Base-by-base conservation (phyloP, 37 sponge, comb jelly and placozoan species). In the Ephydatia muelleri region DNA sequence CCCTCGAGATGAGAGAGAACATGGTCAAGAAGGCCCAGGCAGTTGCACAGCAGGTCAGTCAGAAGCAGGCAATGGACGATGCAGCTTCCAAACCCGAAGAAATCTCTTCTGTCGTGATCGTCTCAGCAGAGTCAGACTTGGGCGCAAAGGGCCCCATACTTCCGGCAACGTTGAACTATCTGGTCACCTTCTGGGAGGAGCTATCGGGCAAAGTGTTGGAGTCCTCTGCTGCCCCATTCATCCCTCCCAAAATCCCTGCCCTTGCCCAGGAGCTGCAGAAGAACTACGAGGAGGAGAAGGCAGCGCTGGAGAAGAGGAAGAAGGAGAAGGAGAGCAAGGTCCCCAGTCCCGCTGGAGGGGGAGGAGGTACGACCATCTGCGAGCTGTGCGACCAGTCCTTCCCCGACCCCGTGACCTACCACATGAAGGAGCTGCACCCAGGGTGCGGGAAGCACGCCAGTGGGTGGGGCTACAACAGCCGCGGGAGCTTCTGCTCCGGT, bases 401-500 rank as follows among this genome's bases (percentile, higher is more conserved):
- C 75, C 86, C 92, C 16, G 88, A 91, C 73, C 99, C 99, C 5
- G 96, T 98, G 27, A 98, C 99, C 40, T 98, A 96, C 71, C 99
- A 98, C 91, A 98, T 98, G 99, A 92, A 92, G 73, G 82, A 89
- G 23, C 49, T 73, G 31, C 99, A 98, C 69, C 93, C 92, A 3
- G 99, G 99, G 11, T 98, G 99, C 83, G 89, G 92, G 70, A 85
- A 85, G 38, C 91, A 90, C 72, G 95, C 96, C 80, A 92, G 87
- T 80, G 99, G 99, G 22, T 93, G 91, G 96, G 99, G 99, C 67
- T 98, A 98, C 93, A 98, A 98, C 87, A 92, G 96, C 81, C 83
- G 89, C 8, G 99, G 99, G 22, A 81, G 84, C 26, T 96, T 92
- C 85, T 98, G 96, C 76, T 86, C 90, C 6, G 99, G 99, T 0